These are phyloP conservation scores for Ptilorrhoa leucosticta DNA, from an alignment of 2,113 vertebrate genomes.

Conservation along the genomic window DNA sequence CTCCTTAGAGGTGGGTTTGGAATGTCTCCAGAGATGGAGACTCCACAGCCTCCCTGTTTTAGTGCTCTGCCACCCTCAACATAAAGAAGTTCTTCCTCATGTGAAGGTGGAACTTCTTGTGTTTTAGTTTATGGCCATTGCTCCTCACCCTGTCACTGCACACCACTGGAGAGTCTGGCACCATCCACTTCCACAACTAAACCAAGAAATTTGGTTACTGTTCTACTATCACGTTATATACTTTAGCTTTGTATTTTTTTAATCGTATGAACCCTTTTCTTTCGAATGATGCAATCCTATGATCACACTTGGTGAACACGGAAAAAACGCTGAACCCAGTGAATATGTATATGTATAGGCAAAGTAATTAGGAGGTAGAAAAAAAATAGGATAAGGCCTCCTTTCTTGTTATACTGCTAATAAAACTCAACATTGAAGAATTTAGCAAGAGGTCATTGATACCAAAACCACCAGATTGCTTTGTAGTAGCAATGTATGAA, in stretches of 20 bases:
- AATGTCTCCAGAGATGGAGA: neutral
- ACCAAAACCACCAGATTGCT: neutral
- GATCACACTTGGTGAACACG: neutral
- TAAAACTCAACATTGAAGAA: neutral
- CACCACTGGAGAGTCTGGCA: neutral
- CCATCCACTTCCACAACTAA: neutral
- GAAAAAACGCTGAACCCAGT: neutral
- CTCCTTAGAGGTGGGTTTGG: neutral
- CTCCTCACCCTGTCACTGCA: neutral
- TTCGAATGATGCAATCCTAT: neutral
- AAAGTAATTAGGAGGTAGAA: neutral
- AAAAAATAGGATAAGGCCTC: neutral
- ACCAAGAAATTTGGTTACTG: neutral
- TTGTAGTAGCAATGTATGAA: neutral
- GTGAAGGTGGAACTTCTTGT: neutral
- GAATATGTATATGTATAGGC: neutral
- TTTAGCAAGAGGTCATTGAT: neutral
- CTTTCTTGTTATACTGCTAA: neutral
- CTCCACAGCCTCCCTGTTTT: accelerated
- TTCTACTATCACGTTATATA: neutral
- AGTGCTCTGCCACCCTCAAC: neutral
- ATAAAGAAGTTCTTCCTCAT: neutral
- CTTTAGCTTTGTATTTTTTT: neutral
- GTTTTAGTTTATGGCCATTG: neutral
- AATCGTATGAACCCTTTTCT: neutral